phyloP scores from a whole-genome alignment of 1,140 invertebrate genomes.

The Vollenhovia emeryi region DNA sequence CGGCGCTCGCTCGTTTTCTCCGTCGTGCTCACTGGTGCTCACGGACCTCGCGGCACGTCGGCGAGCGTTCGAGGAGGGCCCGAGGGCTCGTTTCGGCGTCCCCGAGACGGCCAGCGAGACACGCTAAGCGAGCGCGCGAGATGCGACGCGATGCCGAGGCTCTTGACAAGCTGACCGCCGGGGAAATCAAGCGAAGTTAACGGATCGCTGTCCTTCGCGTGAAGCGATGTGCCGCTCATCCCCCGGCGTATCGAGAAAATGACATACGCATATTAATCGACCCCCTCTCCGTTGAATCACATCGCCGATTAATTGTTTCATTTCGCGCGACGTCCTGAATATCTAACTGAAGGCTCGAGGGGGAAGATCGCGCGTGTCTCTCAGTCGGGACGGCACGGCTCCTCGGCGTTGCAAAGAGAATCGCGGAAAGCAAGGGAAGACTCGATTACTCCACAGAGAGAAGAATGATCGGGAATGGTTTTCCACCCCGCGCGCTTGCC shows the following conservation, averaged over 20 bases:
- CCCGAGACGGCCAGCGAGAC: conserved; percentile 23
- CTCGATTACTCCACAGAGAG: background rate
- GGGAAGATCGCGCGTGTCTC: background rate
- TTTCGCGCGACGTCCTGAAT: background rate
- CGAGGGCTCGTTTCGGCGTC: conserved; percentile 22
- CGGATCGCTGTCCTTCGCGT: conserved; percentile 12
- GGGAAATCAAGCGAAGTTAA: conserved; percentile 32
- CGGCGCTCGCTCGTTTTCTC: conserved; percentile 13
- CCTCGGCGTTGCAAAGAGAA: background rate
- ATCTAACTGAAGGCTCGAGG: background rate
- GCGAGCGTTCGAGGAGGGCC: background rate
- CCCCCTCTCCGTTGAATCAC: too few species aligned
- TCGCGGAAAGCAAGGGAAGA: background rate
- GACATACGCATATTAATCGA: background rate
- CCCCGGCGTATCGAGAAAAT: background rate
- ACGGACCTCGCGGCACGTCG: background rate
- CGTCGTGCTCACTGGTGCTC: background rate
- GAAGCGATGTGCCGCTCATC: background rate
- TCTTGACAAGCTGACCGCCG: conserved; percentile 22
- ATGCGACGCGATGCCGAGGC: background rate
- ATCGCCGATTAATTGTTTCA: conserved; percentile 28
- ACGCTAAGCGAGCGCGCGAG: conserved; percentile 15
- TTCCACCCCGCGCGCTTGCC: too few species aligned
- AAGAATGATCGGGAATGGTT: too few species aligned
- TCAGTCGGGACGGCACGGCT: background rate